Percentiles rank a stretch among this genome's conserved stretches.
Conservation (phyloP, 2,113 vertebrate genomes). For the Strix aluco region DNA sequence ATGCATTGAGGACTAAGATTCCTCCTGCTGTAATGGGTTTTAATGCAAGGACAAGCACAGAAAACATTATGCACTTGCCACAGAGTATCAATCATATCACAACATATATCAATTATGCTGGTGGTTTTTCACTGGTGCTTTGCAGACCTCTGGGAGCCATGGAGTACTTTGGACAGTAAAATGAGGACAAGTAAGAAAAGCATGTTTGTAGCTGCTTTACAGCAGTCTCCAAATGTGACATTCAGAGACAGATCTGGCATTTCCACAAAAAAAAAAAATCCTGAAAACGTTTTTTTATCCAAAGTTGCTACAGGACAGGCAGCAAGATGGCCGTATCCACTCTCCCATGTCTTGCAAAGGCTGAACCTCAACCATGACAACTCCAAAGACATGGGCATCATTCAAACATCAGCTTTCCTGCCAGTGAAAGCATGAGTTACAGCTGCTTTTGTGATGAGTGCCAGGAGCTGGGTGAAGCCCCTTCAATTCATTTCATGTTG, state of each 20-base stretch:
- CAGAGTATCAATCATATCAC: not conserved
- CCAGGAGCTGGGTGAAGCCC: not conserved
- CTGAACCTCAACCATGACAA: not conserved
- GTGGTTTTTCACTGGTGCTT: not conserved
- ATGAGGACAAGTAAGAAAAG: not conserved
- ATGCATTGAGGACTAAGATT: not conserved
- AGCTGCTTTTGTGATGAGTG: not conserved
- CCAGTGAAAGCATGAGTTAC: rapidly evolving
- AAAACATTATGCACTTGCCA: not conserved
- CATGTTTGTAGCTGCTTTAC: not conserved
- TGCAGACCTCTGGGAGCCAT: not conserved
- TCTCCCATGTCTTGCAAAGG: not conserved
- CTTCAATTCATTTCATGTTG: not conserved
- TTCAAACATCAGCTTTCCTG: not conserved
- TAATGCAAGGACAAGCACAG: not conserved
- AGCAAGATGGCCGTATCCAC: rapidly evolving
- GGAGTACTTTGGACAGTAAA: not conserved
- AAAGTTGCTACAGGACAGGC: not conserved
- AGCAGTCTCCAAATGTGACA: not conserved
- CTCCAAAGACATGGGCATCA: not conserved
- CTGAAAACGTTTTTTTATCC: not conserved
- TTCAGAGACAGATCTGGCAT: not conserved
- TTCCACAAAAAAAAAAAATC: not conserved
- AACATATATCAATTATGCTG: not conserved
- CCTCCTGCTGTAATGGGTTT: not conserved